Base-by-base conservation (phyloP, 2,888 invertebrate species). In the Carcina quercana region DNA sequence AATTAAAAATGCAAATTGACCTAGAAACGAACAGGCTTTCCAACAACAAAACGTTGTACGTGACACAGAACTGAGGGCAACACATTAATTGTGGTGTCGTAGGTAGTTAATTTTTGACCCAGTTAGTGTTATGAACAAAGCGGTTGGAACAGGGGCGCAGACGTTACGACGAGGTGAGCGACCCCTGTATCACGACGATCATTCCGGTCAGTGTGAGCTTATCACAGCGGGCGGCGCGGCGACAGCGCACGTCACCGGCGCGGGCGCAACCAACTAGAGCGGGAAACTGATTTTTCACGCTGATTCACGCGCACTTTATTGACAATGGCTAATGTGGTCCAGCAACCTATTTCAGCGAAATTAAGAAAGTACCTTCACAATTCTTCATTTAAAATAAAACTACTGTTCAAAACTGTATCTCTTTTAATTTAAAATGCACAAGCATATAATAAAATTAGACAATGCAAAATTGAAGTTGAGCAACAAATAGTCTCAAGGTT, bases 131-230 rank as follows among this genome's bases (percentile, higher is more conserved):
- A 45, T 54, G 65, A 65, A 65, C 65, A 70, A 65, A 68, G 65
- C 54, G 51, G 49, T 45, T 50, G 39, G 45, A 74, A 72, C 68
- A 72, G 65, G 70, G 75, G 59, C 75, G 60, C 64, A 70, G 71
- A 70, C 69, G 64, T 60, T 64, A 64, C 42, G 58, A 42, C 58
- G 71, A 75, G 79, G 80, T 80, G 67, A 74, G 58, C 63, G 82
- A 79, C 78, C 74, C 56, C 54, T 40, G 52, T 66, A 72, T 67
- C 65, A 58, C 50, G 44, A 42, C 64, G 51, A 69, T 67, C 60
- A 75, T 64, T 69, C 71, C 71, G 72, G 68, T 71, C 70, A 59
- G 40, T 43, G 42, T 35, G 37, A 43, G 57, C 58, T 65, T 73
- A 69, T 70, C 69, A 59, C 26, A 30, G 37, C 5, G 7, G 13